Conservation (phyloP, 2,113 vertebrate species). For the Scomber colias region DNA sequence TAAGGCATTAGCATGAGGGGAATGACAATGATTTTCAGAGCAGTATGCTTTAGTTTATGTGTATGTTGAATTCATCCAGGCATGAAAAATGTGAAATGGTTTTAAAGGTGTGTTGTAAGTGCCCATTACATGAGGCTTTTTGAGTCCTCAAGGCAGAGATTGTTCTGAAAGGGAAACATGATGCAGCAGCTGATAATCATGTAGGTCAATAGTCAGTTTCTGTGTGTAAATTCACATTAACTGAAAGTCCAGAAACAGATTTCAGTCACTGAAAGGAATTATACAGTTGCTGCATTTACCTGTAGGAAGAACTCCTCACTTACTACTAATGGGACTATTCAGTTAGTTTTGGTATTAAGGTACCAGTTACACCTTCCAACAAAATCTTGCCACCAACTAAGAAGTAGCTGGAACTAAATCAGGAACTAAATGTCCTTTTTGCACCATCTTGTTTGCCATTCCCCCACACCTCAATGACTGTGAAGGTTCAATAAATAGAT, state of each 20-base stretch:
- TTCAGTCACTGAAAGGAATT: no score
- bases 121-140: not conserved
- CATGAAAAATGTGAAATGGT: slow-evolving; percentile 29
- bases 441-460: slow-evolving; percentile 20
- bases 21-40: slow-evolving; percentile 50
- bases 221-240: not conserved
- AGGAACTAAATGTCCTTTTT: slow-evolving; percentile 12
- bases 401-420: not conserved
- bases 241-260: no score
- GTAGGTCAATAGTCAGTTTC: not conserved
- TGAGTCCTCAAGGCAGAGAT: not conserved
- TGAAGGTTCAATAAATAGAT: not conserved
- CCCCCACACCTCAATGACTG: not conserved
- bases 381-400: not conserved
- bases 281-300: no score
- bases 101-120: not conserved
- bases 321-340: not conserved
- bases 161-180: not conserved
- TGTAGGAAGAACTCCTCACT: no score
- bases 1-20: slow-evolving; percentile 42
- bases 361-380: not conserved
- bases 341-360: not conserved
- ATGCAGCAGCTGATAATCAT: not conserved
- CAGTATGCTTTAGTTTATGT: slow-evolving; percentile 20
- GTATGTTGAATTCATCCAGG: slow-evolving; percentile 16